phyloP scores from a whole-genome alignment of 2,113 vertebrate genomes.

The Chitala chitala region DNA sequence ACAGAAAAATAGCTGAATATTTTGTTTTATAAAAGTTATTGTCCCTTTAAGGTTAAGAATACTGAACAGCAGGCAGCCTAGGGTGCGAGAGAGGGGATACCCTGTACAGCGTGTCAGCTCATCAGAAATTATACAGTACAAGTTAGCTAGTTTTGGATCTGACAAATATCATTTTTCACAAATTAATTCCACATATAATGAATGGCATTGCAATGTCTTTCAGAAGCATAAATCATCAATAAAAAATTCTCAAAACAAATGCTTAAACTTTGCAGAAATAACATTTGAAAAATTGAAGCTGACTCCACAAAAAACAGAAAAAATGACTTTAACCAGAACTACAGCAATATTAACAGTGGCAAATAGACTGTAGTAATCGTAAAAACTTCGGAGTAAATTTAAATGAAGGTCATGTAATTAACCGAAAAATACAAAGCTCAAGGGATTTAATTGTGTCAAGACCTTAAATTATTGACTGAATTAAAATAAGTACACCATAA shows the following conservation, averaged over 20 bases:
- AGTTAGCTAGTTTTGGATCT: not conserved
- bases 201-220: not conserved
- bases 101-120: too few relatives aligned
- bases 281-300: not conserved
- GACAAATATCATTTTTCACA: not conserved
- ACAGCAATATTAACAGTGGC: not conserved
- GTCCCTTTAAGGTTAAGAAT: too few relatives aligned
- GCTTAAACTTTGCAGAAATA: not conserved
- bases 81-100: too few relatives aligned
- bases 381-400: not conserved
- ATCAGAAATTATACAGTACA: not conserved
- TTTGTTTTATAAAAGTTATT: too few relatives aligned
- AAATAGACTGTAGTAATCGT: not conserved
- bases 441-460: slow-evolving; percentile 6
- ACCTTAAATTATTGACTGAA: slow-evolving; percentile 1
- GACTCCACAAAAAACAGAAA: too few relatives aligned
- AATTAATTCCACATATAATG: not conserved
- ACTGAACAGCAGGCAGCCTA: too few relatives aligned
- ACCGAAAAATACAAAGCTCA: not conserved
- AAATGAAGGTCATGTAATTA: not conserved
- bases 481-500: not conserved
- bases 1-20: too few relatives aligned
- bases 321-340: not conserved
- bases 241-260: not conserved
- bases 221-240: slow-evolving; percentile 1